Conservation (phyloP, 1,140 invertebrate genomes). For the Arion vulgaris region DNA sequence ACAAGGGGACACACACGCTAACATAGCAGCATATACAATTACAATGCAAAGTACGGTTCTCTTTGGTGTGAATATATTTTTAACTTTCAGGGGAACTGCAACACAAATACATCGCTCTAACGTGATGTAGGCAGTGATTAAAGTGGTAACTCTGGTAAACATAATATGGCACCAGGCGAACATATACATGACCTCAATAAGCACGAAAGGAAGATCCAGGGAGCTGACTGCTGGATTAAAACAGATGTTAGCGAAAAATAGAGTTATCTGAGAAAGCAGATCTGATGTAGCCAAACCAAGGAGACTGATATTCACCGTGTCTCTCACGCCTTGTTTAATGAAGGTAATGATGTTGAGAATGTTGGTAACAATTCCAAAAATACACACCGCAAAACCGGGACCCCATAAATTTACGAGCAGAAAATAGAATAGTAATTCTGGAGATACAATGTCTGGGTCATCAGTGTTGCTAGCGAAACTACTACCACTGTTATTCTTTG, state of each 20-base stretch:
- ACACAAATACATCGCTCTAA: slow-evolving; percentile 16
- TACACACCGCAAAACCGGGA: not conserved
- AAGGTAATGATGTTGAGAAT: not conserved
- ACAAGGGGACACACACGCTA: not conserved
- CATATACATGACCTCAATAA: slow-evolving; percentile 5
- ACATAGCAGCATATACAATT: not conserved
- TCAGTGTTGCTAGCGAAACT: not conserved
- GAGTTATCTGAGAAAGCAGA: slow-evolving; percentile 4
- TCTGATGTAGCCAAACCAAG: slow-evolving; percentile 7
- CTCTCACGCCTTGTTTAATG: not conserved
- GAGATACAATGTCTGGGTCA: not conserved
- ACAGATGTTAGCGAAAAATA: not conserved
- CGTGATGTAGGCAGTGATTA: slow-evolving; percentile 23
- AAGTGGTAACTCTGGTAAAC: slow-evolving; percentile 20
- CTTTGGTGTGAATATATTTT: slow-evolving; percentile 11
- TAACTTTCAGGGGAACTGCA: slow-evolving; percentile 13
- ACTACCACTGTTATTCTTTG: too few species aligned
- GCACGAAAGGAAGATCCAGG: slow-evolving; percentile 6
- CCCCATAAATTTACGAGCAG: not conserved
- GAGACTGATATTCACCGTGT: slow-evolving; percentile 11
- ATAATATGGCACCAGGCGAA: slow-evolving; percentile 1
- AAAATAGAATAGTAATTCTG: not conserved
- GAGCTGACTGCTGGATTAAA: not conserved
- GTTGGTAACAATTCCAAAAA: slow-evolving; percentile 3
- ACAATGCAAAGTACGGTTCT: not conserved